Conservation (phyloP, 2,797 vertebrate species). For the Poecilia picta region DNA sequence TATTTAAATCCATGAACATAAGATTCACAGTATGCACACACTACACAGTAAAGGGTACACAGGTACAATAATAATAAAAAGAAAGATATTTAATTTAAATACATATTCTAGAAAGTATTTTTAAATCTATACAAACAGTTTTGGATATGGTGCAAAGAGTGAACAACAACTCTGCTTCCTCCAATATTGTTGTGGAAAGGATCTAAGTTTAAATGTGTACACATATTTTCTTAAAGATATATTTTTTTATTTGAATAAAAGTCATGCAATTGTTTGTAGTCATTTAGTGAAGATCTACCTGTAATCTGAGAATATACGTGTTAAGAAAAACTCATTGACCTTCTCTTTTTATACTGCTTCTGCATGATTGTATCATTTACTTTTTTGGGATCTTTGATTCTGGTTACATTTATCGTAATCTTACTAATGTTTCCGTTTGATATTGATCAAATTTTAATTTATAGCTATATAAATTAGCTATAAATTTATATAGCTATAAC, state of each 20-base stretch:
- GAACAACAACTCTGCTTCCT: neutral
- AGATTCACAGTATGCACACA: neutral
- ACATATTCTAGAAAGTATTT: neutral
- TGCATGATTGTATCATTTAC: neutral
- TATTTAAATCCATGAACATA: neutral
- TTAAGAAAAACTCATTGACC: neutral
- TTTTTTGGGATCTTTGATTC: no score
- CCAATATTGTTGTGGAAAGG: neutral
- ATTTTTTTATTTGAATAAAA: neutral
- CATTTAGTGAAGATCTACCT: neutral
- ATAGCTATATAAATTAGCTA: neutral
- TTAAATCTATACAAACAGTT: neutral
- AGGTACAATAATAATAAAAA: neutral
- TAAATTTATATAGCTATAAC: neutral
- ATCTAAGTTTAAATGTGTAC: neutral
- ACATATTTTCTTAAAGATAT: neutral
- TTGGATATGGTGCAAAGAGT: neutral
- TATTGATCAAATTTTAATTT: slow-evolving; percentile 7
- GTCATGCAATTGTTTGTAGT: neutral
- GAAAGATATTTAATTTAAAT: neutral
- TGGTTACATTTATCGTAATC: neutral
- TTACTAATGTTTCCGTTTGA: slow-evolving; percentile 2
- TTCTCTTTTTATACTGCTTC: neutral
- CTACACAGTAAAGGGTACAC: neutral
- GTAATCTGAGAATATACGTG: neutral